A percentile compares a stretch with the other conserved stretches of the same genome.
These are phyloP conservation scores for Glaucidium brasilianum DNA, from an alignment of 2,113 vertebrate genomes.

Conservation along the genomic window DNA sequence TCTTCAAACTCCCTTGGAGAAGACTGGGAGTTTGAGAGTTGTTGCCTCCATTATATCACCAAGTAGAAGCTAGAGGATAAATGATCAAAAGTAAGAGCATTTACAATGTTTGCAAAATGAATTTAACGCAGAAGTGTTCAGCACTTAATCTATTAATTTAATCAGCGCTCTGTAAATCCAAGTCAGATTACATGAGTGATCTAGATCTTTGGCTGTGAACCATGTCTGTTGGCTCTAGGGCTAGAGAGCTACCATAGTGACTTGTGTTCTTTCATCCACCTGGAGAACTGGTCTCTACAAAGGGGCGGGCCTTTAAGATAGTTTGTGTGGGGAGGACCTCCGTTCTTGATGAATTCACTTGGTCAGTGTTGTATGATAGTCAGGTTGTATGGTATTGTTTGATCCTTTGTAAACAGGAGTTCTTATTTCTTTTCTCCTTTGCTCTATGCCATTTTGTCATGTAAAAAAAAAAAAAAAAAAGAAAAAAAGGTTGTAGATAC, in stretches of 20 bases:
- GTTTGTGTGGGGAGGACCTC: neutral
- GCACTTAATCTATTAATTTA: neutral
- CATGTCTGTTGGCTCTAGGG: neutral
- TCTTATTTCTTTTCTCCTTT: neutral
- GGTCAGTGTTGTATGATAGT: neutral
- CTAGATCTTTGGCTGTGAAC: neutral
- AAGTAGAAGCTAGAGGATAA: neutral
- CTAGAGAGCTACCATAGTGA: neutral
- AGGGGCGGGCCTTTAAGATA: neutral
- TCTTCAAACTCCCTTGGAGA: neutral
- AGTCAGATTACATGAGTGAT: neutral
- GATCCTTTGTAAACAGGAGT: neutral
- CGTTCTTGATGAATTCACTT: neutral
- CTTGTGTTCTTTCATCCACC: fast-evolving
- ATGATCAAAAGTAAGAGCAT: neutral
- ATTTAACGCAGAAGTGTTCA: neutral
- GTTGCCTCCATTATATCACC: neutral
- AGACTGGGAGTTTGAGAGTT: neutral
- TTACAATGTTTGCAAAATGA: neutral
- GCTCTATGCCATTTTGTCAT: neutral
- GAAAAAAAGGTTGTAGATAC: neutral
- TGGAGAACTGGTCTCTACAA: neutral
- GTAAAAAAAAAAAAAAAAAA: neutral
- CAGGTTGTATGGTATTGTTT: too few relatives aligned
- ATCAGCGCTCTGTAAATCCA: neutral